Base-by-base conservation (phyloP, 2,888 invertebrate species). In the Apamea epomidion region DNA sequence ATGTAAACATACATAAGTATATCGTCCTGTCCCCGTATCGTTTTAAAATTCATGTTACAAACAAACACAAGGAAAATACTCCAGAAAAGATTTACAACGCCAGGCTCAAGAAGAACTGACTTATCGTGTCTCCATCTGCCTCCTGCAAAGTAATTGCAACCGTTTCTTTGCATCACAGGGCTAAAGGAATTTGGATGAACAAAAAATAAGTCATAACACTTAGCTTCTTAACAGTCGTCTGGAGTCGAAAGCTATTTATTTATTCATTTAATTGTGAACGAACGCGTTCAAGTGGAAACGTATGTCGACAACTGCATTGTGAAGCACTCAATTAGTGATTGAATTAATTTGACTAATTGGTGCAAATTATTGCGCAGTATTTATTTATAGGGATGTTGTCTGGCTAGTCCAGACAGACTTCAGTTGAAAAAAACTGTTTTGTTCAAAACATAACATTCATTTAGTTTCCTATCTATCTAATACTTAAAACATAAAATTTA, bases 181-280 rank as follows among this genome's bases (percentile, higher is more conserved):
- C 75, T 64, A 64, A 70, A 60, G 18, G 64, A 64, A 51, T 79
- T 84, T 51, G 32, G 25, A 67, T 67, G 25, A 62, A 74, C 51
- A 60, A 80, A 83, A 72, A 94, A 87, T 93, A 93, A 93, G 87
- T 92, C 92, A 60, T 80, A 81, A 87, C 72, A 75, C 29, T 67
- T 32, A 67, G 16, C 6, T 42, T 64, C 18, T 79, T 74, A 81
- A 87, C 80, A 89, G 84, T 82, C 79, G 88, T 89, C 89, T 91
- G 89, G 84, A 78, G 81, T 87, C 90, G 83, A 90, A 90, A 92
- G 94, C 93, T 94, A 95, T 95, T 95, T 95, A 95, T 95, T 95
- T 93, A 95, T 95, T 95, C 95, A 95, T 89, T 93, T 94, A 93
- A 89, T 93, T 93, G 94, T 91, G 91, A 94, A 93, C 91, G 91